Evolutionary conservation across 2,888 invertebrate species (phyloP).

Genomic region (Parnassius mnemosyne): DNA sequence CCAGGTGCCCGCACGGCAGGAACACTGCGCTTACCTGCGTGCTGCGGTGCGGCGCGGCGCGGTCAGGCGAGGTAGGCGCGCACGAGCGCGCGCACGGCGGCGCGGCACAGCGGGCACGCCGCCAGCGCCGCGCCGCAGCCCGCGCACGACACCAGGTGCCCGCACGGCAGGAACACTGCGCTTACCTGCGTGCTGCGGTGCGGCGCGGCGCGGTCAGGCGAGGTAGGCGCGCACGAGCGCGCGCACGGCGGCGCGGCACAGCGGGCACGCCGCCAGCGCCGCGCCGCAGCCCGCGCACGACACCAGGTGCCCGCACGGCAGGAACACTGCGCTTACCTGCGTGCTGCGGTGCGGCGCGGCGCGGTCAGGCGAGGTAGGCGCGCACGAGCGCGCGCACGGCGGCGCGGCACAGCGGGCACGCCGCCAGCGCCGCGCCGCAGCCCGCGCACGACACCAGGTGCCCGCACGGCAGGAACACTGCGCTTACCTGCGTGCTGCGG

Average conservation of each 20-base stretch:
- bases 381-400: conserved; percentile 91
- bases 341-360: conserved; percentile 50
- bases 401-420: conserved; percentile 95
- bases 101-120: conserved; percentile 95
- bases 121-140: conserved; percentile 90
- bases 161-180: conserved; percentile 81
- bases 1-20: conserved; percentile 88
- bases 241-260: conserved; percentile 90
- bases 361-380: conserved; percentile 82
- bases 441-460: conserved; percentile 92
- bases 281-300: conserved; percentile 93
- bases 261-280: conserved; percentile 92
- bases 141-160: conserved; percentile 93
- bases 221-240: conserved; percentile 91
- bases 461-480: conserved; percentile 83
- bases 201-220: conserved; percentile 59
- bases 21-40: too few relatives aligned
- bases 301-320: conserved; percentile 88
- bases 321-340: too few relatives aligned
- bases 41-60: conserved; percentile 47
- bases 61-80: conserved; percentile 84
- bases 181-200: too few relatives aligned
- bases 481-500: too few relatives aligned
- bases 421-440: conserved; percentile 91
- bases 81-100: conserved; percentile 90